Evolutionary conservation across 2,113 vertebrate species (phyloP).

Genomic region (Felis chaus): DNA sequence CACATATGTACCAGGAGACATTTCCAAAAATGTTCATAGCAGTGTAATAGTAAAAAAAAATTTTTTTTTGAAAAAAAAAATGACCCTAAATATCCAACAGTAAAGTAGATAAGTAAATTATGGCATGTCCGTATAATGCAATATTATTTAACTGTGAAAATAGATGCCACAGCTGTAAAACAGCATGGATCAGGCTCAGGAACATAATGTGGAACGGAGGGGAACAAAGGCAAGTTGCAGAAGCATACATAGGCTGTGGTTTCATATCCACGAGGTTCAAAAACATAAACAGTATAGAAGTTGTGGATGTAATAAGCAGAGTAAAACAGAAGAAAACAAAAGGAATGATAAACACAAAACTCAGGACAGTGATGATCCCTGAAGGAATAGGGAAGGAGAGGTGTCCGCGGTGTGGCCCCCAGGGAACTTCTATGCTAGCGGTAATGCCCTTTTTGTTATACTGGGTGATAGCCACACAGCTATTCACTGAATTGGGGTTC

Average conservation of each 20-base stretch:
- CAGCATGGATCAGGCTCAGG: not conserved
- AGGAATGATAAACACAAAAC: not conserved
- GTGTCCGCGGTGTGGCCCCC: not conserved
- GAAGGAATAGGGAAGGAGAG: not conserved
- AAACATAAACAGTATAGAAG: not conserved
- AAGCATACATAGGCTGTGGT: not conserved
- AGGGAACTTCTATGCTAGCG: rapidly evolving
- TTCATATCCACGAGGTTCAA: not conserved
- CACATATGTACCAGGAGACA: not conserved
- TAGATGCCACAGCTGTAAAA: not conserved
- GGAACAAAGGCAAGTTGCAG: not conserved
- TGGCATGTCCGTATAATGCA: not conserved
- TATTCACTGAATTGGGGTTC: not conserved
- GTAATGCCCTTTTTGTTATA: not conserved
- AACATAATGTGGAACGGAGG: too few relatives aligned
- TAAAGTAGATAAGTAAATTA: not conserved
- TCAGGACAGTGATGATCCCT: not conserved
- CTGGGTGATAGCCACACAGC: not conserved
- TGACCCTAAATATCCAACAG: not conserved
- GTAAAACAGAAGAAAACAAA: not conserved
- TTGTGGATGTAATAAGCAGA: not conserved
- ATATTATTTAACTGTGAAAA: not conserved
- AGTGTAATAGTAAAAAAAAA: not conserved
- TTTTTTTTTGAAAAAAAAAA: not conserved
- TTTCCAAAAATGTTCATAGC: not conserved